Evolutionary conservation across 1,140 invertebrate genomes (phyloP).

Genomic region (Drosophila mauritiana): DNA sequence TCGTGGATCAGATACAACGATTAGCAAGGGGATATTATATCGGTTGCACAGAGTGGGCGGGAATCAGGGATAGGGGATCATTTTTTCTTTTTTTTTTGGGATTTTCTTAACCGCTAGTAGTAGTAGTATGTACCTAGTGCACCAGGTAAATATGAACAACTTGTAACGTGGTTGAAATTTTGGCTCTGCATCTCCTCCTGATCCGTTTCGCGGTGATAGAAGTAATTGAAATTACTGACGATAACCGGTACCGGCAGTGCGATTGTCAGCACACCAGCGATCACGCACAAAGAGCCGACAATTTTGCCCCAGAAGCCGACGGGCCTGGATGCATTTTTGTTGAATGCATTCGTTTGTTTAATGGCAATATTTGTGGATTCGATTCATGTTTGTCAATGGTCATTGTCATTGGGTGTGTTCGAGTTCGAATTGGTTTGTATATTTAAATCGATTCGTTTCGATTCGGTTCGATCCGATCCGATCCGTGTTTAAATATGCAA

Average conservation of each 20-base stretch:
- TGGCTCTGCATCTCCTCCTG: conserved; percentile 99
- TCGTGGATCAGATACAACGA: conserved; percentile 48
- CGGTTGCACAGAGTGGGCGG: conserved; percentile 25
- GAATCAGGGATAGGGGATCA: conserved; percentile 19
- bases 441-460: conserved; percentile 51
- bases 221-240: conserved; percentile 99
- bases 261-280: conserved; percentile 99
- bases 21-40: conserved; percentile 6
- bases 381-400: conserved; percentile 64
- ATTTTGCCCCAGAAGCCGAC: conserved; percentile 99
- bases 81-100: neutral
- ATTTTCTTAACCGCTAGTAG: conserved; percentile 37
- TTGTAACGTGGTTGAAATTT: conserved; percentile 98
- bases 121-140: conserved; percentile 89
- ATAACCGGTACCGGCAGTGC: conserved; percentile 99
- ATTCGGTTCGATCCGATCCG: conserved; percentile 22
- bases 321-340: conserved; percentile 88
- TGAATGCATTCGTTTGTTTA: conserved; percentile 58
- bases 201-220: conserved; percentile 99
- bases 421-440: conserved; percentile 55
- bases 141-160: conserved; percentile 97
- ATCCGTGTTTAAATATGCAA: conserved; percentile 72
- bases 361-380: conserved; percentile 69
- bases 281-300: conserved; percentile 99
- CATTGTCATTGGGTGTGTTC: conserved; percentile 36